Evolutionary conservation across 1,140 invertebrate species (phyloP).

Genomic region (Sesamia nonagrioides): DNA sequence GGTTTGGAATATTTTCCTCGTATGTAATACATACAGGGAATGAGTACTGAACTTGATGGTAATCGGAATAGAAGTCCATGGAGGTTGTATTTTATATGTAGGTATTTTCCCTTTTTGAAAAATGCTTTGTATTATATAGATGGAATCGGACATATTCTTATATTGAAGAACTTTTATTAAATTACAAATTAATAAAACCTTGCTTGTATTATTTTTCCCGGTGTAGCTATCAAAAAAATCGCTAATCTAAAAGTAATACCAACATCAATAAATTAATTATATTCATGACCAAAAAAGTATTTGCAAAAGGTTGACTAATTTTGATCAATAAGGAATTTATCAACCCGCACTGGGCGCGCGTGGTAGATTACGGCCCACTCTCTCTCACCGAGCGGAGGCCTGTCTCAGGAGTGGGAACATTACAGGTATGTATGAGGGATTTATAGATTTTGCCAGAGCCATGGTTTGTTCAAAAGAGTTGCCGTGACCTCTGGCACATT

Average conservation of each 20-base stretch:
- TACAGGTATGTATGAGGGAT: too few relatives aligned
- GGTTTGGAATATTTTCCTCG: constrained; percentile 44
- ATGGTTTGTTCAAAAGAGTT: too few relatives aligned
- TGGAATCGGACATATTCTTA: constrained; percentile 87
- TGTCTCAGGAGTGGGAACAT: too few relatives aligned
- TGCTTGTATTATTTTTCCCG: constrained; percentile 59
- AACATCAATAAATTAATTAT: too few relatives aligned
- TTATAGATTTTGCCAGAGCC: too few relatives aligned
- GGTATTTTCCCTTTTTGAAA: constrained; percentile 85
- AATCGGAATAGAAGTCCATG: constrained; percentile 51
- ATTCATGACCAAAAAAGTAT: too few relatives aligned
- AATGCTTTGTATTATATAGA: constrained; percentile 87
- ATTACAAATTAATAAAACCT: constrained; percentile 70
- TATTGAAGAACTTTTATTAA: constrained; percentile 87
- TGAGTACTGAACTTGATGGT: constrained; percentile 39
- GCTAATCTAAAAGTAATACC: background rate
- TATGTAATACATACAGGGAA: constrained; percentile 44
- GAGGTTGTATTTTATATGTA: constrained; percentile 83
- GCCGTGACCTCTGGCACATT: too few relatives aligned
- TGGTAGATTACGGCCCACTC: too few relatives aligned
- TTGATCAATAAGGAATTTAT: too few relatives aligned
- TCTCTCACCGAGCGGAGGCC: too few relatives aligned
- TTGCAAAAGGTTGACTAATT: too few relatives aligned
- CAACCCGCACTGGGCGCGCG: too few relatives aligned
- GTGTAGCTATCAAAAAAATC: background rate